These are phyloP conservation scores for Dissostichus mawsoni DNA, from an alignment of 2,113 vertebrate species.

Conservation along the genomic window DNA sequence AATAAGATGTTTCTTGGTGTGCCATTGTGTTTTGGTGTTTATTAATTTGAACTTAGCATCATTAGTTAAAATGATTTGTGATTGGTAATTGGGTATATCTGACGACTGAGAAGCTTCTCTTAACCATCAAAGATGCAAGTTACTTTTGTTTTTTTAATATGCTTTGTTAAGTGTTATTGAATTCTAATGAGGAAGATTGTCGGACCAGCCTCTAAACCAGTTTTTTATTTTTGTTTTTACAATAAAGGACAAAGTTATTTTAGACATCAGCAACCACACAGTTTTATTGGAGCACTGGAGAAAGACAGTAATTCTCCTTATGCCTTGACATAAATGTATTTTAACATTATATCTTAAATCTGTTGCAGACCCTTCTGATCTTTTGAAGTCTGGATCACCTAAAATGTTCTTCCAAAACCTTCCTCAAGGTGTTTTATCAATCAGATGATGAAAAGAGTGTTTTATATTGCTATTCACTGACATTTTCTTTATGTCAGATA, in stretches of 20 bases:
- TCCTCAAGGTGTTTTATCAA: constrained; percentile 15
- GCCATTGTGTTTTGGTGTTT: constrained; percentile 8
- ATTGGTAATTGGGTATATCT: constrained; percentile 8
- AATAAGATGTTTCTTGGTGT: constrained; percentile 15
- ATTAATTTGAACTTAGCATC: constrained; percentile 16
- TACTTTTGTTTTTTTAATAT: no score
- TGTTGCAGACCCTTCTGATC: background rate
- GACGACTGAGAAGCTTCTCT: constrained; percentile 5
- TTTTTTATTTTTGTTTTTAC: background rate
- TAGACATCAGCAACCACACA: background rate
- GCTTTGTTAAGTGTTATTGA: background rate
- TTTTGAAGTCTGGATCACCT: background rate
- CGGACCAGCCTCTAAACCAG: background rate
- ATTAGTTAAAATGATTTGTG: constrained; percentile 5
- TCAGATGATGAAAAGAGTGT: constrained; percentile 18
- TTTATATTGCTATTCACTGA: background rate
- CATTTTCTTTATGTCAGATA: constrained; percentile 22
- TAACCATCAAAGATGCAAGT: background rate
- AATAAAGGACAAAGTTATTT: background rate
- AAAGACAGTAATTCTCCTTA: background rate
- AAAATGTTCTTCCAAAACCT: background rate
- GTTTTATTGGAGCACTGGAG: constrained; percentile 4
- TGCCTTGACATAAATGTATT: background rate
- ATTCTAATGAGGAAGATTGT: background rate
- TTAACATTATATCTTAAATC: background rate